Percentiles rank a stretch among this genome's conserved stretches.
Evolutionary conservation across 1,140 invertebrate genomes (phyloP).

Genomic region (Trichonephila clavipes): DNA sequence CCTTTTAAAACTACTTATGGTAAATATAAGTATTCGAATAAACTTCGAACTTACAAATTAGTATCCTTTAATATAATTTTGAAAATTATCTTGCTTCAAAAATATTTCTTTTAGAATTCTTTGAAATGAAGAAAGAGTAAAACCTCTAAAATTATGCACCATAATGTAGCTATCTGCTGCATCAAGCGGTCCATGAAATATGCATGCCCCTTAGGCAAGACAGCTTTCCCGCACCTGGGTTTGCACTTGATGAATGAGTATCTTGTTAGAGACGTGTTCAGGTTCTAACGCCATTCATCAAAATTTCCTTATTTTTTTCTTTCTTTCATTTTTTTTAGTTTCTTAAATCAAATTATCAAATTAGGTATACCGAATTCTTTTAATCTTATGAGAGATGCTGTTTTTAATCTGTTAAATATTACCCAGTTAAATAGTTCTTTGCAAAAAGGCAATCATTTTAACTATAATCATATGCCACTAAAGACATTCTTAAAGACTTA

Average conservation of each 20-base stretch:
- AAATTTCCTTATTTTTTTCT: not conserved
- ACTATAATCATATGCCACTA: not conserved
- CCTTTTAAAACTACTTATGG: too few relatives aligned
- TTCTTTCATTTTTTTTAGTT: not conserved
- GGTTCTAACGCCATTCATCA: not conserved
- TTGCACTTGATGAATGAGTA: constrained; percentile 23
- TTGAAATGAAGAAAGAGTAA: too few relatives aligned
- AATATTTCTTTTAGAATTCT: too few relatives aligned
- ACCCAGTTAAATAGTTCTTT: not conserved
- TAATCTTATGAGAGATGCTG: not conserved
- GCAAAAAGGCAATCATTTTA: not conserved
- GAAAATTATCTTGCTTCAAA: too few relatives aligned
- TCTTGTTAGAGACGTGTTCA: not conserved
- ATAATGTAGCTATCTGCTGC: not conserved
- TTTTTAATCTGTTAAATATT: not conserved
- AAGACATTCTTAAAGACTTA: not conserved
- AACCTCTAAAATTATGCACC: not conserved
- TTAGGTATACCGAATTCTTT: constrained; percentile 20
- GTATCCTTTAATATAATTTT: too few relatives aligned
- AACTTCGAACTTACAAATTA: too few relatives aligned
- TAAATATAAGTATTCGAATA: too few relatives aligned
- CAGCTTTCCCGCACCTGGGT: not conserved
- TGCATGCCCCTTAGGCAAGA: constrained; percentile 8
- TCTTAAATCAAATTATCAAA: constrained; percentile 5
- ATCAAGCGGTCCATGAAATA: not conserved